Conservation (phyloP, 1,140 invertebrate genomes). For the Scylla paramamosain region DNA sequence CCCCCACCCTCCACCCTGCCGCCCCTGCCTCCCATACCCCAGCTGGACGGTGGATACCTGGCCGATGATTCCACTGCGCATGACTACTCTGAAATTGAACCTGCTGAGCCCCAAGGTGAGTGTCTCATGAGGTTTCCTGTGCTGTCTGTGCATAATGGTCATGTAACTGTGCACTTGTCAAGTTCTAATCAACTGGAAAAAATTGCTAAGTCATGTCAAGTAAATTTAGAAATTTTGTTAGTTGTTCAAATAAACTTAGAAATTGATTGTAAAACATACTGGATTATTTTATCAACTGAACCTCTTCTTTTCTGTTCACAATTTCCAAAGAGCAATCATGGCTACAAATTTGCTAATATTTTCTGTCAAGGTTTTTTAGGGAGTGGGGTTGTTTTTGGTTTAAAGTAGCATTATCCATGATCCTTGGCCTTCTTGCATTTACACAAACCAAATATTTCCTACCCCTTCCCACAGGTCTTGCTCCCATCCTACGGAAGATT, state of each 20-base stretch:
- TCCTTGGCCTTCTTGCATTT: not conserved
- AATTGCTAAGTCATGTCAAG: too few species aligned
- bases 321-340: too few species aligned
- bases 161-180: not conserved
- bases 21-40: conserved; percentile 71
- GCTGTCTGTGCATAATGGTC: too few species aligned
- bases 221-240: too few species aligned
- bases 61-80: conserved; percentile 76
- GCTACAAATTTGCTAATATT: too few species aligned
- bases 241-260: too few species aligned
- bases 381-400: too few species aligned
- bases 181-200: too few species aligned
- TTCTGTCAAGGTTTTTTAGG: too few species aligned
- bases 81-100: conserved; percentile 77
- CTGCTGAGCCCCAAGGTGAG: conserved; percentile 76
- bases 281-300: too few species aligned
- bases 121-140: not conserved
- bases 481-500: conserved; percentile 75
- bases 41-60: conserved; percentile 69
- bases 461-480: conserved; percentile 65
- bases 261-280: too few species aligned
- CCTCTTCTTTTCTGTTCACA: too few species aligned
- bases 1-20: conserved; percentile 73
- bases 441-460: not conserved
- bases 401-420: not conserved